A percentile compares a stretch with the other conserved stretches of the same genome.
Evolutionary conservation across 2,797 vertebrate genomes (phyloP).

Genomic region (Momotus momota): DNA sequence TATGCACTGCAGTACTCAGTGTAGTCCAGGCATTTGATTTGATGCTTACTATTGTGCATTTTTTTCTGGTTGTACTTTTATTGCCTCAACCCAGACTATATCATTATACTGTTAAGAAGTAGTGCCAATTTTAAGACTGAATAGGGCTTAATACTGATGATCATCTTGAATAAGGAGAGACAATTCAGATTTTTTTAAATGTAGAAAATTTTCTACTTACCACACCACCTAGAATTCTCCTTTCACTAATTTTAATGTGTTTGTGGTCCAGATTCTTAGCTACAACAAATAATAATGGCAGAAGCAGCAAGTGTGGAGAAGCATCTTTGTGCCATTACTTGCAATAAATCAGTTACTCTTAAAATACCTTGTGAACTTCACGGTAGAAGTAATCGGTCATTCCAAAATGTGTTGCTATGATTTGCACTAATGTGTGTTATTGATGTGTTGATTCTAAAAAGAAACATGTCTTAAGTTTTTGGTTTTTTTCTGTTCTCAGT

Average conservation of each 20-base stretch:
- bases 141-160: neutral
- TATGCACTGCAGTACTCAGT: neutral
- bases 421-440: slow-evolving; percentile 55
- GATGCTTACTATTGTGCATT: neutral
- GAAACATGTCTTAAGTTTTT: neutral
- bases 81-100: neutral
- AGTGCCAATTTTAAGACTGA: neutral
- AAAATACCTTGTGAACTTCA: slow-evolving; percentile 2
- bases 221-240: neutral
- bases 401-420: slow-evolving; percentile 52
- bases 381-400: slow-evolving; percentile 30
- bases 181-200: neutral
- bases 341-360: slow-evolving; percentile 30
- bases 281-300: neutral
- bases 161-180: neutral
- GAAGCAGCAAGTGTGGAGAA: slow-evolving; percentile 37
- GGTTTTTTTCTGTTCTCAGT: neutral
- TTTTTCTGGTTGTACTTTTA: slow-evolving; percentile 7
- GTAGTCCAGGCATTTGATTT: slow-evolving; percentile 3
- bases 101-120: neutral
- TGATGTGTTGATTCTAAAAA: slow-evolving; percentile 27
- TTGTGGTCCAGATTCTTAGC: neutral
- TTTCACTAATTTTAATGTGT: neutral
- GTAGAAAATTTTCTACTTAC: neutral
- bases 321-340: slow-evolving; percentile 35